Evolutionary conservation across 2,113 vertebrate genomes (phyloP).

Genomic region (Heterotilapia buettikoferi): DNA sequence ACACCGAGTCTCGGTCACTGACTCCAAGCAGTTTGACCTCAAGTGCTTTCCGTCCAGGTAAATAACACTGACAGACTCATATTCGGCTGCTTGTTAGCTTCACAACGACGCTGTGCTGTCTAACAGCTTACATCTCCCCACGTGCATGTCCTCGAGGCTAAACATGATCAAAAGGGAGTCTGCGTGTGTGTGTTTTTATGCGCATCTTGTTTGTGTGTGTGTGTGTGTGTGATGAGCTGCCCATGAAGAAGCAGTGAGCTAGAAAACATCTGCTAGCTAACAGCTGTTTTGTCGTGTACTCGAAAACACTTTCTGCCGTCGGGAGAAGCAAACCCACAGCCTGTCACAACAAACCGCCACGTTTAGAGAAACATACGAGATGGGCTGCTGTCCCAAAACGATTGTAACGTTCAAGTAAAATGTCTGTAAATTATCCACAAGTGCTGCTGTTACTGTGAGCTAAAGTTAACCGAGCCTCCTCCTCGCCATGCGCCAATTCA

Average conservation of each 20-base stretch:
- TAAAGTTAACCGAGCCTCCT: neutral
- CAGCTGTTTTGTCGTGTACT: conserved; percentile 7
- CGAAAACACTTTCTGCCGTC: neutral
- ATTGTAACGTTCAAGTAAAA: neutral
- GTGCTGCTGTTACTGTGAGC: conserved; percentile 16
- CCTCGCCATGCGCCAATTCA: neutral
- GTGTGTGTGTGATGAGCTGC: neutral
- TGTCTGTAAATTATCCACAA: neutral
- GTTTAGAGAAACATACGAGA: neutral
- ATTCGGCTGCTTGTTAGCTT: neutral
- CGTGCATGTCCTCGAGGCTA: neutral
- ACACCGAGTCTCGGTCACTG: neutral
- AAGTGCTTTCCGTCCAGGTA: neutral
- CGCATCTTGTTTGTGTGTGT: neutral
- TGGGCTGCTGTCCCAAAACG: neutral
- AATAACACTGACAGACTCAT: neutral
- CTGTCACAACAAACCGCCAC: neutral
- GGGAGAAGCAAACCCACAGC: neutral
- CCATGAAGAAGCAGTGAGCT: neutral
- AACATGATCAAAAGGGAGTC: neutral
- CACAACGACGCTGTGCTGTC: neutral
- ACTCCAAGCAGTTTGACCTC: neutral
- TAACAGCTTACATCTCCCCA: neutral
- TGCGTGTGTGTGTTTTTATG: neutral
- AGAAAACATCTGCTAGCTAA: conserved; percentile 37